Evolutionary conservation across 2,888 invertebrate species (phyloP), one percentile per base, ranked within the genome.

Genomic region (Chydorus sphaericus): DNA sequence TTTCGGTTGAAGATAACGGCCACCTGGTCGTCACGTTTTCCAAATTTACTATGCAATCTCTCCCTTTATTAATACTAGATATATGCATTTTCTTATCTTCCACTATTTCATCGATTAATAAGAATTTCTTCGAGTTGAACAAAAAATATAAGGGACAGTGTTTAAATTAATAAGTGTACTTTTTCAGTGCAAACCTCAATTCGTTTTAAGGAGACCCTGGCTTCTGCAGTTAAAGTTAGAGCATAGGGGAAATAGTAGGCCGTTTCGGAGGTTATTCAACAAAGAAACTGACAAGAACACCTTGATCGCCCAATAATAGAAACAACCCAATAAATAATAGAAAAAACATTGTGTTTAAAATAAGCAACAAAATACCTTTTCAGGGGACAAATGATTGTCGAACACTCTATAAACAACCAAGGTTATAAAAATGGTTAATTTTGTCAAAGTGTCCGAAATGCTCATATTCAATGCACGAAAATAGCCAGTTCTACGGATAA

Each of bases 261-360:
- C 56, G 66, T 62, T 4, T 29, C 67, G 76, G 58, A 93, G 72
- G 56, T 89, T 83, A 65, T 87, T 89, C 72, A 88, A 92, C 68
- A 91, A 85, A 8, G 90, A 84, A n/a, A 89, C 83, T 51, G 91
- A 78, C 58, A 91, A 85, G 70, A 91, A 92, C 16, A 89, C 62
- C 77, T 79, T n/a, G n/a, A n/a, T n/a, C n/a, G n/a, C n/a, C n/a
- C n/a, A n/a, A n/a, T n/a, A n/a, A n/a, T n/a, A n/a, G n/a, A n/a
- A n/a, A n/a, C n/a, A n/a, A n/a, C n/a, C n/a, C n/a, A n/a, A n/a
- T n/a, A n/a, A n/a, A n/a, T n/a, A n/a, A n/a, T n/a, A n/a, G n/a
- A n/a, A n/a, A n/a, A n/a, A n/a, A n/a, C n/a, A n/a, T n/a, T n/a
- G n/a, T n/a, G n/a, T n/a, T n/a, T n/a, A n/a, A n/a, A n/a, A n/a